These are phyloP conservation scores for Mastomys coucha DNA, from an alignment of 2,113 vertebrate species.

Conservation along the genomic window DNA sequence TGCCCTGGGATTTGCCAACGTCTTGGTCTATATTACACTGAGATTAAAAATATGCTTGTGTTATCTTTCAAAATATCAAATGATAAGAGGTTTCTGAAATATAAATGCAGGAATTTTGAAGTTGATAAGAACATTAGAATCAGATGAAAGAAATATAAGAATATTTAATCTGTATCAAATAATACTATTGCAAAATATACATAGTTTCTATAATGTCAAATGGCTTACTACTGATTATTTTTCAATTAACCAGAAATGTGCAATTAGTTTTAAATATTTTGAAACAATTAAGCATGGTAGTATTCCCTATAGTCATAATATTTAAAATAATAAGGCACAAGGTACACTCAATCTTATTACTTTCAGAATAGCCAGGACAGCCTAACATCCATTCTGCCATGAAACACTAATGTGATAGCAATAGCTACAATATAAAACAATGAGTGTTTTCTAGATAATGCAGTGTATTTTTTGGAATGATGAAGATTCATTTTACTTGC, in stretches of 20 bases:
- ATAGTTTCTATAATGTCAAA: not conserved
- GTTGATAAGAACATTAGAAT: not conserved
- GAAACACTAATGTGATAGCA: not conserved
- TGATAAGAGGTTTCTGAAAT: not conserved
- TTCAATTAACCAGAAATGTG: not conserved
- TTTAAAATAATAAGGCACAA: not conserved
- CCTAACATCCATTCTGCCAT: too few relatives aligned
- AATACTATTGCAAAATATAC: not conserved
- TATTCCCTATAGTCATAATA: too few relatives aligned
- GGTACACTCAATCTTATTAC: fast-evolving
- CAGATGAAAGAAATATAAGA: not conserved
- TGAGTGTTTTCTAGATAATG: not conserved
- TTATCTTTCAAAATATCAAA: not conserved
- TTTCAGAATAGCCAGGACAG: not conserved
- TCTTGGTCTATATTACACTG: not conserved
- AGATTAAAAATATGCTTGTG: not conserved
- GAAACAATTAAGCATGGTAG: not conserved
- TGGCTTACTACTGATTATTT: not conserved
- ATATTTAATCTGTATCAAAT: not conserved
- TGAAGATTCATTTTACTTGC: not conserved
- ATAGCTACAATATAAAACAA: not conserved
- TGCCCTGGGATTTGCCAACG: not conserved
- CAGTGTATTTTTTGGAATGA: not conserved
- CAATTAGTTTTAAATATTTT: not conserved
- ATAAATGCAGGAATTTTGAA: not conserved